Base-by-base conservation (phyloP, 2,888 invertebrate species). In the Luperina testacea region DNA sequence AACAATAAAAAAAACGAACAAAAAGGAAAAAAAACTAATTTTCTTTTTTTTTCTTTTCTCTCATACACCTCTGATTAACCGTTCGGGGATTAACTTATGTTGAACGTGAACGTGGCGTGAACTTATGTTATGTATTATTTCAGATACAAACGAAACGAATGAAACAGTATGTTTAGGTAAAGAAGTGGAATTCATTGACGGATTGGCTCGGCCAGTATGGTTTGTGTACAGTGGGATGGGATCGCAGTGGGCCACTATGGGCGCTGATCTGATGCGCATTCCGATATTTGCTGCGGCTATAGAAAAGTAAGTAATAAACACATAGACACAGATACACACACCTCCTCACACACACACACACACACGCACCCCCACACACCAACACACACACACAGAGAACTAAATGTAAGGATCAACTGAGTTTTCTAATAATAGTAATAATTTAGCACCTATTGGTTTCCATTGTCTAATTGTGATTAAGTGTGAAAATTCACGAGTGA, bases 221-320 rank as follows among this genome's bases (percentile, higher is more conserved):
- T 98, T 97, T 89, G 94, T 98, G 65, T 98, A 97, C 94, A 97
- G 98, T 76, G 98, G 98, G n/a, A 98, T 98, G 97, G 98, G 98
- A 0, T 97, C 97, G 0, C 98, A 98, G 89, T 98, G 98, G 98
- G 93, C 97, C 53, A 97, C 97, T 27, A 98, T 98, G 97, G 98
- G 97, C 0, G 93, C 95, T 70, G 95, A 97, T 11, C 93, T 98
- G 73, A 97, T 98, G 97, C 91, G 93, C n/a, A 93, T 98, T 64
- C 97, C 97, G 5, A 92, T 96, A 11, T 98, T 98, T 93, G 95
- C 96, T 48, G 92, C 92, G 11, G 91, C 95, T 42, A 97, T 98
- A 72, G 91, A 96, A 84, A 92, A 87, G 94, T 94, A 75, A 85
- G 81, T 63, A 48, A 20, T 32, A 24, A 69, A 48, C 9, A 42